Evolutionary conservation across 2,888 invertebrate species (phyloP).

Genomic region (Vanessa cardui): DNA sequence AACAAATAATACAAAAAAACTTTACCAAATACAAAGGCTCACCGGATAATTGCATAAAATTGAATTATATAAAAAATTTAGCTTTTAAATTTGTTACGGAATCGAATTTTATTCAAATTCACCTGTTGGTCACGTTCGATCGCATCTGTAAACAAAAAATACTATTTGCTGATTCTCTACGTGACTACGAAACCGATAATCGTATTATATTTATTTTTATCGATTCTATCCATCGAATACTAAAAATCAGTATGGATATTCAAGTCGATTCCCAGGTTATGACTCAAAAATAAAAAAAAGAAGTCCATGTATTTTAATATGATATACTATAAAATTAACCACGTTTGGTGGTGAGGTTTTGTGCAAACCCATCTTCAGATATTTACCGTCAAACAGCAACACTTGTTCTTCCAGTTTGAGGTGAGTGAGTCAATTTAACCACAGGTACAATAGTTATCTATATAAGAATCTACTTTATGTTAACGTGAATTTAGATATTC

Average conservation of each 20-base stretch:
- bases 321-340: too few relatives aligned
- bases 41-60: not conserved
- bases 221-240: not conserved
- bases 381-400: too few relatives aligned
- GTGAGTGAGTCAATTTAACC: too few relatives aligned
- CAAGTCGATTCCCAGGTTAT: too few relatives aligned
- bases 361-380: too few relatives aligned
- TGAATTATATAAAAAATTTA: not conserved
- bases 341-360: too few relatives aligned
- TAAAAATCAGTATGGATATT: not conserved
- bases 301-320: too few relatives aligned
- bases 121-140: slow-evolving; percentile 11
- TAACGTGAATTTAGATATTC: too few relatives aligned
- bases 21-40: not conserved
- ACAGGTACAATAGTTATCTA: too few relatives aligned
- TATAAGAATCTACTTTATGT: too few relatives aligned
- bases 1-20: not conserved
- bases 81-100: not conserved
- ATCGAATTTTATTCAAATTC: slow-evolving; percentile 11
- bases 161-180: not conserved
- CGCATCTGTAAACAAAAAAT: slow-evolving; percentile 8
- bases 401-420: too few relatives aligned
- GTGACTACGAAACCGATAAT: not conserved
- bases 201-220: not conserved
- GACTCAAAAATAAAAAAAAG: too few relatives aligned